phyloP scores from a whole-genome alignment of 2,113 vertebrate genomes.

The Pterocles orientalis region DNA sequence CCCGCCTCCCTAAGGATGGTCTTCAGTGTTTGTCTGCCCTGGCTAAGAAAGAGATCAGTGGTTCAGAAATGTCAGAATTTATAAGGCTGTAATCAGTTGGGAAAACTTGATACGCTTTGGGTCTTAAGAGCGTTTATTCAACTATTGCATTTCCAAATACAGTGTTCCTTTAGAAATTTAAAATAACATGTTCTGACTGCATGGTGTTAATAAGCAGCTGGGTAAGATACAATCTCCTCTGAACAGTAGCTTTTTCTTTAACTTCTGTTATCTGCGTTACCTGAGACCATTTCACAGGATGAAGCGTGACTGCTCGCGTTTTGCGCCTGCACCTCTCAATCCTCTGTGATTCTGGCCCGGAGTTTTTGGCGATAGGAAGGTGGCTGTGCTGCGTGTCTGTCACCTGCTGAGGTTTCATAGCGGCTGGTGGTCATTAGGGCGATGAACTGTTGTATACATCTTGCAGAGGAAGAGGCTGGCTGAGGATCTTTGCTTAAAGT shows the following conservation, averaged over 20 bases:
- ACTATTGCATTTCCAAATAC: not conserved
- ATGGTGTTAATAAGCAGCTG: not conserved
- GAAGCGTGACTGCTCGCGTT: not conserved
- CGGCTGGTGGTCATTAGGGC: not conserved
- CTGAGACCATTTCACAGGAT: not conserved
- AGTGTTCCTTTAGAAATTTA: not conserved
- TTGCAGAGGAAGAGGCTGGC: not conserved
- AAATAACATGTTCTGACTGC: not conserved
- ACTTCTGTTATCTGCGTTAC: not conserved
- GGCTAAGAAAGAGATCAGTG: not conserved
- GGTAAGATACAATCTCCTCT: not conserved
- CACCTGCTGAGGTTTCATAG: not conserved
- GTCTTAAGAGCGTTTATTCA: not conserved
- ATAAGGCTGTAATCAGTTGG: not conserved
- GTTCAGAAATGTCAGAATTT: not conserved
- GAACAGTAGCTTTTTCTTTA: constrained; percentile 6
- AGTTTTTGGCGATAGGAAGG: rapidly evolving
- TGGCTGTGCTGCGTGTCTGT: not conserved
- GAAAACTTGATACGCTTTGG: not conserved
- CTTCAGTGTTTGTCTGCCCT: not conserved
- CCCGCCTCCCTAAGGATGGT: not conserved
- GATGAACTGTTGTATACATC: not conserved
- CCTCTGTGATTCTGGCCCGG: not conserved
- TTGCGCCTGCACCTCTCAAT: not conserved
- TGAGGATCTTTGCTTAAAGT: not conserved